Base-by-base conservation (phyloP, 2,797 vertebrate genomes). In the Trachops cirrhosus region DNA sequence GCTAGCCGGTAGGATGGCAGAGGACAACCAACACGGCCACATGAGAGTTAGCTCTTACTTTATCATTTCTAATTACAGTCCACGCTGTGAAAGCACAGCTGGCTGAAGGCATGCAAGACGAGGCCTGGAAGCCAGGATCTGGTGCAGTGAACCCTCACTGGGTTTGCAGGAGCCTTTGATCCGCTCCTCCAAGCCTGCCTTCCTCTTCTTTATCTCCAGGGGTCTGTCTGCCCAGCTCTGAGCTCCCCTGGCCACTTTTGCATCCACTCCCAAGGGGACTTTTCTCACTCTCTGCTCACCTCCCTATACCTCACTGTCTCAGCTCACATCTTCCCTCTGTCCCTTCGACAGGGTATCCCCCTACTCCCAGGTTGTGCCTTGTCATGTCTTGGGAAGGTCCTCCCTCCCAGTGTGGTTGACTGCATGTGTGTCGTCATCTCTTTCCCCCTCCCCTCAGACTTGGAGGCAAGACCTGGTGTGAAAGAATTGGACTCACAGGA, bases 151-250 rank as follows among this genome's bases (percentile, higher is more conserved):
- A 7, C 18, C 26, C 18, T 62, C 39, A 24, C 12, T 19, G 2
- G 50, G n/a, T 41, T n/a, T n/a, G 22, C 3, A 11, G 11, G 46
- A 22, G 37, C 10, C 54, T 62, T 52, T 21, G 3, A 19, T 59
- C 26, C 0, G 9, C 11, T 32, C 19, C 1, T 50, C 21, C 34
- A 9, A n/a, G 18, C 46, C 12, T 0, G 1, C 4, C 64, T 10
- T 37, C 11, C n/a, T 48, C 46, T 59, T 50, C 39, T 32, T 46
- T 18, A 24, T 44, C 44, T 70, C 22, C 10, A 46, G 37, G 32
- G 1, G 29, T 12, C 6, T 32, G 44, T 89, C 19, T 15, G 29
- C 29, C 29, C 29, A 48, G 21, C 68, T 16, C 75, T 10, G 41
- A 64, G 62, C 44, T 48, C 86, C 37, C 32, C 67, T 22, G 62